A percentile compares a stretch with the other conserved stretches of the same genome.
Evolutionary conservation across 2,888 invertebrate species (phyloP).

Genomic region (Iphiclides podalirius): DNA sequence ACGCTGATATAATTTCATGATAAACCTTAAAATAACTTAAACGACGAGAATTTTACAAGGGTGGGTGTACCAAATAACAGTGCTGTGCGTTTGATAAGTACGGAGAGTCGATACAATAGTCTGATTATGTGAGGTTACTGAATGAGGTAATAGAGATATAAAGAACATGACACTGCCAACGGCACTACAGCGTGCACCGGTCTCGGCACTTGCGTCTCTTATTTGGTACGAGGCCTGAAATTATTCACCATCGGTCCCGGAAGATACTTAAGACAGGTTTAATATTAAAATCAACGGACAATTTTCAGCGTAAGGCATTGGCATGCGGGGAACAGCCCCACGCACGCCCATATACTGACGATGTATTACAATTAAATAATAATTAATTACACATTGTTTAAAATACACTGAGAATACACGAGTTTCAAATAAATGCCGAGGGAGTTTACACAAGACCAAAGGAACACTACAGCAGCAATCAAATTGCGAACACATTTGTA

Average conservation of each 20-base stretch:
- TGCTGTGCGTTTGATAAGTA: slow-evolving; percentile 72
- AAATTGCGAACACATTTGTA: slow-evolving; percentile 81
- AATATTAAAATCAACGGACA: background rate
- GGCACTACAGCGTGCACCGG: too few species aligned
- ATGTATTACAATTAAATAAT: slow-evolving; percentile 44
- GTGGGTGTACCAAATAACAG: slow-evolving; percentile 75
- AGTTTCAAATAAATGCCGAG: slow-evolving; percentile 73
- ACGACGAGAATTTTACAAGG: slow-evolving; percentile 46
- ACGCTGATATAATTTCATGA: slow-evolving; percentile 67
- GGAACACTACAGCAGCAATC: slow-evolving; percentile 79
- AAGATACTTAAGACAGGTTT: too few species aligned
- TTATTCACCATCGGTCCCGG: too few species aligned
- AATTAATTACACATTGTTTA: slow-evolving; percentile 35
- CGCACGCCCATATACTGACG: slow-evolving; percentile 57
- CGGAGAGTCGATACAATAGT: slow-evolving; percentile 58
- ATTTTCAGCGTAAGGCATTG: slow-evolving; percentile 16
- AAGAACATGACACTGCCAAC: slow-evolving; percentile 45
- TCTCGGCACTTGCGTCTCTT: slow-evolving; percentile 54
- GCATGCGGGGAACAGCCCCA: slow-evolving; percentile 44
- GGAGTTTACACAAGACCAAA: slow-evolving; percentile 70
- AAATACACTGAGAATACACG: slow-evolving; percentile 49
- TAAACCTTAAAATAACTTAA: slow-evolving; percentile 69
- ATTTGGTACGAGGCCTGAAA: slow-evolving; percentile 76
- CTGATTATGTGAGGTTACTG: slow-evolving; percentile 65
- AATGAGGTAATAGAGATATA: slow-evolving; percentile 69